These are phyloP conservation scores for Bombus waltoni DNA, from an alignment of 1,140 invertebrate genomes.

Conservation along the genomic window DNA sequence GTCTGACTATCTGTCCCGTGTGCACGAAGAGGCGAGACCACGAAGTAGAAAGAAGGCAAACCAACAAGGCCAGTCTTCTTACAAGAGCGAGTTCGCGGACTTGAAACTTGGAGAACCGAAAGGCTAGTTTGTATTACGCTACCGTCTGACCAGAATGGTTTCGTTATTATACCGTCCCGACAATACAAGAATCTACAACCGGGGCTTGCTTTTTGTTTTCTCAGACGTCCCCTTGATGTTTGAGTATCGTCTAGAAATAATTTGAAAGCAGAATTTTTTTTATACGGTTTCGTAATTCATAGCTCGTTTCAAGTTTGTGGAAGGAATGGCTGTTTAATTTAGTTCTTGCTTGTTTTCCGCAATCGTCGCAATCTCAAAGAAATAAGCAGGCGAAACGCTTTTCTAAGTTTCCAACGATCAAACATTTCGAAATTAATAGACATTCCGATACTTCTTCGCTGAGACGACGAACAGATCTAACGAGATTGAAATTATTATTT, in stretches of 20 bases:
- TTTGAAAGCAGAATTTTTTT: background rate
- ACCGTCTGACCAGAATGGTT: background rate
- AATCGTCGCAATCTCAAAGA: background rate
- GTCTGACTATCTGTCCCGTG: conserved; percentile 44
- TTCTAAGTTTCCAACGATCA: no score
- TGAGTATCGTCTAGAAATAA: background rate
- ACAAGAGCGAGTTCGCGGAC: background rate
- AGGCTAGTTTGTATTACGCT: background rate
- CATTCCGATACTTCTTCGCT: no score
- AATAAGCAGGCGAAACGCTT: background rate
- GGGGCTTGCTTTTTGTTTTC: background rate
- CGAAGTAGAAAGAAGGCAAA: background rate
- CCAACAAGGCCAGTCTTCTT: background rate
- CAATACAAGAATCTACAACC: background rate
- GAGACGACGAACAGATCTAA: no score
- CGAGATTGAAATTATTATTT: no score
- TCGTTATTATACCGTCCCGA: background rate
- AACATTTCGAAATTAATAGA: no score
- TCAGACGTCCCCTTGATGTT: background rate
- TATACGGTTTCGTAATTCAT: background rate
- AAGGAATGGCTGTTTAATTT: no score
- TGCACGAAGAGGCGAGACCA: background rate
- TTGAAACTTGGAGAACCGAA: background rate
- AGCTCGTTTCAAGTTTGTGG: no score
- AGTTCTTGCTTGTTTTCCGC: no score